These are phyloP conservation scores for Panopea generosa DNA, from an alignment of 2,888 invertebrate species.

Conservation along the genomic window DNA sequence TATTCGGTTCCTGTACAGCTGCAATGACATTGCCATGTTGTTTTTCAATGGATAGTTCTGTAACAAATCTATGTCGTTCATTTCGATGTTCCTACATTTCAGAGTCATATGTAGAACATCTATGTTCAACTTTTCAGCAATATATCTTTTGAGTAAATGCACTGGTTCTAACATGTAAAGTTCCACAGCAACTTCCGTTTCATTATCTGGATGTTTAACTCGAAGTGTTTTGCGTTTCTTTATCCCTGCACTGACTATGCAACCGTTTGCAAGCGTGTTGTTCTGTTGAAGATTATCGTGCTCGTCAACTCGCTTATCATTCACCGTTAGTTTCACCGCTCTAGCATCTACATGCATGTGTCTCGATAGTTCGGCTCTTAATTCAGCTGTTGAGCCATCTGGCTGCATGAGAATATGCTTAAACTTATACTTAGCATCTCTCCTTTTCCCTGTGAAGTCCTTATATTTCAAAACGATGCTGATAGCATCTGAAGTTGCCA, in stretches of 20 bases:
- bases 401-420: constrained; percentile 16
- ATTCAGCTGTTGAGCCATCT: constrained; percentile 27
- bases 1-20: constrained; percentile 30
- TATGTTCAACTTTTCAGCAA: constrained; percentile 30
- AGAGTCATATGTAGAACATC: constrained; percentile 33
- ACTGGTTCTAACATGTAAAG: constrained; percentile 52
- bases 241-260: constrained; percentile 36
- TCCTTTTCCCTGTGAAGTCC: too few relatives aligned
- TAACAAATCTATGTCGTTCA: constrained; percentile 28
- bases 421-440: too few relatives aligned
- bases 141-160: constrained; percentile 22
- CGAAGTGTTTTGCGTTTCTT: constrained; percentile 46
- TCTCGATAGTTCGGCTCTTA: constrained; percentile 32
- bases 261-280: constrained; percentile 27
- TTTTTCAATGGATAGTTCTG: constrained; percentile 52
- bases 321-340: constrained; percentile 42
- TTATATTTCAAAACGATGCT: too few relatives aligned
- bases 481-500: too few relatives aligned
- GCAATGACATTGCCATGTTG: constrained; percentile 34
- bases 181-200: constrained; percentile 26
- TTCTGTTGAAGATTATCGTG: constrained; percentile 10
- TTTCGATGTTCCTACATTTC: constrained; percentile 13
- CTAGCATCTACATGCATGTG: constrained; percentile 33
- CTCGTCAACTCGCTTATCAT: constrained; percentile 46
- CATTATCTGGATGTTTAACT: constrained; percentile 25